Base-by-base conservation (phyloP, 2,113 vertebrate species). In the Charadrius vociferus region DNA sequence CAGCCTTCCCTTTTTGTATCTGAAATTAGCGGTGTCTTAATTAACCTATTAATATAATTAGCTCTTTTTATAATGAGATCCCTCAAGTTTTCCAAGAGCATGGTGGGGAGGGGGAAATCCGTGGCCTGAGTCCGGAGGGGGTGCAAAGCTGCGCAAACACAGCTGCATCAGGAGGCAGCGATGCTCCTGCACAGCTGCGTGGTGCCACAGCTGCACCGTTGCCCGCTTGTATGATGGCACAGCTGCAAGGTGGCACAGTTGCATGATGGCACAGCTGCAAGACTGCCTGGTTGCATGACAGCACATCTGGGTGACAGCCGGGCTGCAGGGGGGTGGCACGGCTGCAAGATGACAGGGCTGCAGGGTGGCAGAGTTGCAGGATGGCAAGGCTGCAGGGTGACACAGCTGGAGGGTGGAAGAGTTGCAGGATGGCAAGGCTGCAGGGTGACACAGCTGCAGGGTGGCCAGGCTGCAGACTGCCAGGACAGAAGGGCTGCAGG, bases 11-110 rank as follows among this genome's bases (percentile, higher is more conserved):
- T 36, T 74, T 81, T 20, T 21, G 16, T 32, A 30, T 34, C 67
- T 36, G 49, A 77, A 74, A 79, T 70, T 79, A 86, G 52, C 73
- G 43, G 22, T 39, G 34, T 56, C 70, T 91, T 95, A 91, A 97
- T 97, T 92, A 97, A 85, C 78, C 30, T 21, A 32, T 73, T 90
- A 55, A 84, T 78, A 49, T 30, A 53, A 96, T 96, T 83, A 96
- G 52, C 56, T 45, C 30, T 66, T 66, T 73, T 66, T 34, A 22
- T 59, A 74, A 95, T 88, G 47, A 80, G 47, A 49, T 49, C 29
- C 47, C 63, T 2, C 0, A 3, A 43, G 70, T 24, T 68, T 71
- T 77, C 32, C 32, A 34, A 29, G 59, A 39, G 56, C 1, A 1
- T 7, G 16, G 5, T 0, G 3, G 26, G 65, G 50, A 61, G 3